These are phyloP conservation scores for Miichthys miiuy DNA, from an alignment of 2,797 vertebrate species.

Conservation along the genomic window DNA sequence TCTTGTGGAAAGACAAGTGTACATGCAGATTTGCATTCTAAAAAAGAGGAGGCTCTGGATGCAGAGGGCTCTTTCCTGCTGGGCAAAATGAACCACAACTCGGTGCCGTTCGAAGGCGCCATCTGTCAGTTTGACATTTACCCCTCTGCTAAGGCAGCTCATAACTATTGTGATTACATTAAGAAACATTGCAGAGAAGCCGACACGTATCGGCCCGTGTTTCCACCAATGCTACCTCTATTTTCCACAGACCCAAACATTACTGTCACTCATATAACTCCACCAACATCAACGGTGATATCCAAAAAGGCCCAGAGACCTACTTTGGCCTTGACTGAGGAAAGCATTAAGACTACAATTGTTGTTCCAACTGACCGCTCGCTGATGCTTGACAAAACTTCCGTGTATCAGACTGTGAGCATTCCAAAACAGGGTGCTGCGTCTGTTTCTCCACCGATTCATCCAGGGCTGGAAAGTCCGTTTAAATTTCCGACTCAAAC, in stretches of 20 bases:
- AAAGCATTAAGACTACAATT: constrained; percentile 58
- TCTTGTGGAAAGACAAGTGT: constrained; percentile 90
- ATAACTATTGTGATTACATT: constrained; percentile 97
- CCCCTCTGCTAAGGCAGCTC: constrained; percentile 94
- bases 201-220: constrained; percentile 88
- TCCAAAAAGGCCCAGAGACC: constrained; percentile 70
- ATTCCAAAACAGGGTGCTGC: constrained; percentile 37
- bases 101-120: constrained; percentile 95
- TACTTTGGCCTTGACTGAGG: constrained; percentile 48
- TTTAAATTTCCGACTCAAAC: constrained; percentile 64
- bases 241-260: constrained; percentile 83
- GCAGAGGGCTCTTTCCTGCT: constrained; percentile 93
- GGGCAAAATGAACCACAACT: constrained; percentile 92
- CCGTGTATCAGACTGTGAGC: constrained; percentile 38
- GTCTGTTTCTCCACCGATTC: constrained; percentile 46
- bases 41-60: constrained; percentile 89
- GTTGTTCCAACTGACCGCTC: constrained; percentile 41
- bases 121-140: constrained; percentile 98
- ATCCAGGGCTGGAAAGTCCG: constrained; percentile 69
- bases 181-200: constrained; percentile 96
- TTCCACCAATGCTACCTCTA: constrained; percentile 87
- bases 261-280: constrained; percentile 67
- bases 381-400: constrained; percentile 53
- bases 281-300: constrained; percentile 54
- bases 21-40: constrained; percentile 87